A percentile compares a stretch with the other conserved stretches of the same genome.
These are phyloP conservation scores for Copidosoma floridanum DNA, from an alignment of 1,140 invertebrate species.

Conservation along the genomic window DNA sequence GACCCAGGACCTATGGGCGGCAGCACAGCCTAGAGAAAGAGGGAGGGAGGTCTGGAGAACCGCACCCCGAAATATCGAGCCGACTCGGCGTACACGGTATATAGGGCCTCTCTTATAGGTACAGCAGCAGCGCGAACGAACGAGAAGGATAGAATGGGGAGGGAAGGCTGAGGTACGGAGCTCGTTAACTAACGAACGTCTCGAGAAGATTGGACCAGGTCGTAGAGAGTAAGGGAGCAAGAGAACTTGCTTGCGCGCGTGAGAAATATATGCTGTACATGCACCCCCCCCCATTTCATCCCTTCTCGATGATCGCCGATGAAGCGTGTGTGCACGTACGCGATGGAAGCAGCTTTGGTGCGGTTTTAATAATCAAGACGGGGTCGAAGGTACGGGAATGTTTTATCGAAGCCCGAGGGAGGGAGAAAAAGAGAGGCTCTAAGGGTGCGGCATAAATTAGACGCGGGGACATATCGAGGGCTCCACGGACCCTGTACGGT, in stretches of 20 bases:
- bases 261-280: not conserved
- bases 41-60: slow-evolving; percentile 5
- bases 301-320: not conserved
- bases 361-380: slow-evolving; percentile 7
- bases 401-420: not conserved
- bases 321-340: no score
- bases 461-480: not conserved
- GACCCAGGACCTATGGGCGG: not conserved
- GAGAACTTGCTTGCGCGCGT: not conserved
- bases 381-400: not conserved
- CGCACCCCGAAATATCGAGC: slow-evolving; percentile 29
- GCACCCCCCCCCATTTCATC: not conserved
- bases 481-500: not conserved
- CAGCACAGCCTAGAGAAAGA: not conserved
- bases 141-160: not conserved
- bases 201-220: slow-evolving; percentile 23
- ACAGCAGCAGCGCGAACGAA: not conserved
- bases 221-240: not conserved
- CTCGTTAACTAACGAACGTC: slow-evolving; percentile 27
- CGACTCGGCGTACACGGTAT: not conserved
- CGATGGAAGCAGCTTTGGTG: no score
- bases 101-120: not conserved
- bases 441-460: slow-evolving; percentile 8
- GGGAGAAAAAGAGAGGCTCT: not conserved
- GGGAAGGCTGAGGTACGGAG: not conserved